These are phyloP conservation scores for Branchinecta lindahli DNA, from an alignment of 1,140 invertebrate species.

Conservation along the genomic window DNA sequence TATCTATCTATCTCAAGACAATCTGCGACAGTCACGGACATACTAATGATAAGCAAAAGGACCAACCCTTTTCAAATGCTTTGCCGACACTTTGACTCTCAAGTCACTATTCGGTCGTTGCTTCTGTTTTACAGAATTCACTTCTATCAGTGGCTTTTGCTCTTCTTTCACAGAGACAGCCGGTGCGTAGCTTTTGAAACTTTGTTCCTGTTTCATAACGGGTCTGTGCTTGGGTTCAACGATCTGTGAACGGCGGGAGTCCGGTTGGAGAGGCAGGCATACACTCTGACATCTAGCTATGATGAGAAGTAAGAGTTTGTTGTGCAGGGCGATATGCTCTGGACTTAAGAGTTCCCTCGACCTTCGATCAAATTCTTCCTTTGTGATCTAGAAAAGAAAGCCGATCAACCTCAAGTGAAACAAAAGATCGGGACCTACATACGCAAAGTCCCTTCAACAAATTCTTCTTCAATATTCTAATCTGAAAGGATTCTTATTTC, in stretches of 20 bases:
- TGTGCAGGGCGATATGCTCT: slow-evolving; percentile 59
- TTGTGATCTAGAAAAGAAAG: slow-evolving; percentile 37
- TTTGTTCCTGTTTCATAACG: slow-evolving; percentile 22
- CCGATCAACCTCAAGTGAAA: neutral
- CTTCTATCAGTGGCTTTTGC: slow-evolving; percentile 23
- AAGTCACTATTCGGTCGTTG: slow-evolving; percentile 38
- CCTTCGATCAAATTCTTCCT: slow-evolving; percentile 62
- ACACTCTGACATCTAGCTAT: slow-evolving; percentile 58
- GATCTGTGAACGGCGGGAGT: slow-evolving; percentile 11
- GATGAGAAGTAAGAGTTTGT: slow-evolving; percentile 61
- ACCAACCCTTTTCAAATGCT: too few relatives aligned
- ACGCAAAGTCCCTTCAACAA: neutral
- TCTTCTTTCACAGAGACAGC: slow-evolving; percentile 18
- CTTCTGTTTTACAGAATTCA: slow-evolving; percentile 27
- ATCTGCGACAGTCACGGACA: too few relatives aligned
- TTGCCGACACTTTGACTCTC: too few relatives aligned
- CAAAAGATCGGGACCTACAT: neutral
- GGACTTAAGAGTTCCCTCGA: slow-evolving; percentile 47
- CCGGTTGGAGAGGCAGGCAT: slow-evolving; percentile 19
- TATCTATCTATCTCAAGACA: too few relatives aligned
- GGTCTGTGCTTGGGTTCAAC: slow-evolving; percentile 24
- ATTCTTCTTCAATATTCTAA: neutral
- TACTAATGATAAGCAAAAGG: too few relatives aligned
- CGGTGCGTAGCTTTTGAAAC: slow-evolving; percentile 34
- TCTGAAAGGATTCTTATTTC: too few relatives aligned